Conservation (phyloP, 37 sponge, comb jelly and placozoan species). For the Aphrocallistes beatrix region DNA sequence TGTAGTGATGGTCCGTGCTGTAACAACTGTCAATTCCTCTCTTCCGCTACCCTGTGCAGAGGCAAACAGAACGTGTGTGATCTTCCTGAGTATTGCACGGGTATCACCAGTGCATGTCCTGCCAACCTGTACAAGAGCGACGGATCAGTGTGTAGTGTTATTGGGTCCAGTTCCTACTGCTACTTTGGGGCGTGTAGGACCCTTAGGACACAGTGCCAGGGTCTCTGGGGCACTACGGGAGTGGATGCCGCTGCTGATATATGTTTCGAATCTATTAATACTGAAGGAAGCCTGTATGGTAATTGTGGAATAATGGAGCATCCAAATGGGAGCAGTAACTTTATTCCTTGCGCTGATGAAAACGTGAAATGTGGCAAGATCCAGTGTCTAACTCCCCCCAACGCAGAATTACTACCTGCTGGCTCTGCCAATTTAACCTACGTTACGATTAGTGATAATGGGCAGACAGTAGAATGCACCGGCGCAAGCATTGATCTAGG, state of each 20-base stretch:
- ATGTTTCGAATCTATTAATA: not conserved
- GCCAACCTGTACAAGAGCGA: not conserved
- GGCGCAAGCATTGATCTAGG: not conserved
- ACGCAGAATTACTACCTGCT: not conserved
- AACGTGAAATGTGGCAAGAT: slow-evolving; percentile 10
- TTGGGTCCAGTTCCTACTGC: slow-evolving; percentile 4
- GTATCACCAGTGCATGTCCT: not conserved
- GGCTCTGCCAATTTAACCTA: not conserved
- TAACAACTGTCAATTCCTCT: not conserved
- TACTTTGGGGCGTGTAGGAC: not conserved
- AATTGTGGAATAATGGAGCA: not conserved
- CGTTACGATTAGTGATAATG: not conserved
- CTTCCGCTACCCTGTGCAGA: not conserved
- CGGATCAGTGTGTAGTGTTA: not conserved
- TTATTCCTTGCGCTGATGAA: not conserved
- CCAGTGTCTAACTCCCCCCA: not conserved
- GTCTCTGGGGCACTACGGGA: not conserved
- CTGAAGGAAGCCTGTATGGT: not conserved
- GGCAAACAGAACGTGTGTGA: not conserved
- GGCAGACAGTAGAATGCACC: not conserved
- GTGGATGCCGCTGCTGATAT: not conserved
- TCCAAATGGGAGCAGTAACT: not conserved
- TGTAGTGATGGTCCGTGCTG: not conserved
- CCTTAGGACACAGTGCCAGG: not conserved
- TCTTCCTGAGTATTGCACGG: not conserved